These are phyloP conservation scores for Trichosurus vulpecula DNA, from an alignment of 2,797 vertebrate genomes.

Conservation along the genomic window DNA sequence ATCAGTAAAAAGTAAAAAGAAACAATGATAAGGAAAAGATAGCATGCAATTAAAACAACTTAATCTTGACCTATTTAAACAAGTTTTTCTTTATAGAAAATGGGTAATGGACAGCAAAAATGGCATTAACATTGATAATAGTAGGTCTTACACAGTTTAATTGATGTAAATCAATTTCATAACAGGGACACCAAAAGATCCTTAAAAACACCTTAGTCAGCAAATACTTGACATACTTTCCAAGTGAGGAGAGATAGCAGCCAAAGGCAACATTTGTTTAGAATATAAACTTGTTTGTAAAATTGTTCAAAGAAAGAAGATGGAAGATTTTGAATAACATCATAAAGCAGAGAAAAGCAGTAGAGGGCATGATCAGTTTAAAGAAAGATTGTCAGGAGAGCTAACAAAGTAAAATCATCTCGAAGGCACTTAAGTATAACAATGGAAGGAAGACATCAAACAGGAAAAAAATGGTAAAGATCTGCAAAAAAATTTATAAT, in stretches of 20 bases:
- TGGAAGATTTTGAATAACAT: not conserved
- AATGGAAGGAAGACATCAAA: not conserved
- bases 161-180: not conserved
- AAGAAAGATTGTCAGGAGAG: not conserved
- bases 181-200: not conserved
- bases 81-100: not conserved
- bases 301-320: not conserved
- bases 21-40: not conserved
- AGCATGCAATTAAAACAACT: not conserved
- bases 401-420: not conserved
- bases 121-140: not conserved
- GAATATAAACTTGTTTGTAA: not conserved
- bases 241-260: not conserved
- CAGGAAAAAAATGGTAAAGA: not conserved
- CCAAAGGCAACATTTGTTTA: not conserved
- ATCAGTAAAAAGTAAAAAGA: not conserved
- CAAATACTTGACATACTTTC: not conserved
- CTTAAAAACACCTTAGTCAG: not conserved
- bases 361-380: not conserved
- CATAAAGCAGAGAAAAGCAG: not conserved
- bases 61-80: not conserved
- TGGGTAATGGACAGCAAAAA: not conserved
- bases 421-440: not conserved
- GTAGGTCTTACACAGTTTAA: not conserved
- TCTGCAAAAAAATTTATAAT: not conserved